Evolutionary conservation across 92 coral and sea anemone genomes (phyloP), one percentile per base, ranked within the genome.

Genomic region (Porites cylindrica): DNA sequence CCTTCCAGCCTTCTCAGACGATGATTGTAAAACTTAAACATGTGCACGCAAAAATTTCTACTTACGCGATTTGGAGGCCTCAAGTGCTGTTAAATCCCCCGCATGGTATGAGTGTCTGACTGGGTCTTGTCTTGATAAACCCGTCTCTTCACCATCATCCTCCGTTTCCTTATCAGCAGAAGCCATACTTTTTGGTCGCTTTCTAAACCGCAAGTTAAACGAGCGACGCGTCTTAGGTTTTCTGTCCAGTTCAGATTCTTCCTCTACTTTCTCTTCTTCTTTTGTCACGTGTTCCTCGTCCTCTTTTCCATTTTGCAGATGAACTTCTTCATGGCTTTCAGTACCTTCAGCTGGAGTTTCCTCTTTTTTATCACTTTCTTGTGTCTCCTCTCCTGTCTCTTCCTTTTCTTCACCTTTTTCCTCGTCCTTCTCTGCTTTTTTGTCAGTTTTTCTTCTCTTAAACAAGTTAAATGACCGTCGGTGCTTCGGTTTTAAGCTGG

Each of bases 61-160:
- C 96, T 91, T 68, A 93, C 96, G 90, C 68, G 88, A 69, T 75
- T 86, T 86, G 24, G 88, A 71, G 24, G 85, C 83, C 10, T 92
- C 91, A 1, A 85, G 86, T 7, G 80, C 88, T 0, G 94, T 88
- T 51, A 93, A 75, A 62, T 95, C 98, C 60, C 98, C 98, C 1
- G 94, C 98, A 74, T 93, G 96, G 75, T 91, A 95, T 3, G 98
- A 95, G 62, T 93, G 94, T 72, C 96, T 88, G 50, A 83, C 93
- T 11, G 90, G 92, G 29, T 88, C 89, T 81, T 88, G 85, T 58
- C 96, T 93, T 21, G 83, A 85, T 24, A 89, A 47, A 60, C 72
- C 81, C 32, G 53, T 86, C 2, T 82, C 89, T 56, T 90, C 93
- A 17, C 76, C 2, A 12, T 50, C 73, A 20, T 54, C 77, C 18